Conservation (phyloP, 30 jellyfish, hydroid and myxozoan species). For the Cassiopea andromeda region DNA sequence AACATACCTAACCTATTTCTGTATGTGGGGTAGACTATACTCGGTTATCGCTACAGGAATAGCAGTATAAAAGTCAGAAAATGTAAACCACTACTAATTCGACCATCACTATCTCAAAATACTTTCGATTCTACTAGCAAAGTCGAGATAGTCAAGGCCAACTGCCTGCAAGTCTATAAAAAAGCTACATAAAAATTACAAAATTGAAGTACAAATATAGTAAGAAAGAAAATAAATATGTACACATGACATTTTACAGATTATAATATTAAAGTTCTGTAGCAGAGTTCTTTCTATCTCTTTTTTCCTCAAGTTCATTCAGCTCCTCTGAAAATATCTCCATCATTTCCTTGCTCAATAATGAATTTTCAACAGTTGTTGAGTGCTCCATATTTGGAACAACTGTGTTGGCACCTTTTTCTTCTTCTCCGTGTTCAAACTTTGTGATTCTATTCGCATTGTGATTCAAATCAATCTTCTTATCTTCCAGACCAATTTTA, state of each 20-base stretch:
- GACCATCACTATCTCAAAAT: too few species aligned
- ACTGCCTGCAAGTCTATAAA: background rate
- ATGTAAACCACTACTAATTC: too few species aligned
- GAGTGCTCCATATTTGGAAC: background rate
- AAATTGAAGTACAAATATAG: background rate
- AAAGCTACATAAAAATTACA: background rate
- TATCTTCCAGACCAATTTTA: conserved; percentile 32
- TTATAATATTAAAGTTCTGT: conserved; percentile 13
- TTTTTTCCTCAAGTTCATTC: conserved; percentile 30
- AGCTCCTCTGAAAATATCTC: conserved; percentile 68
- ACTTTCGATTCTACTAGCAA: too few species aligned
- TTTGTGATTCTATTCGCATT: conserved; percentile 42
- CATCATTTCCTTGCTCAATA: conserved; percentile 68
- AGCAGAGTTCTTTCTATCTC: background rate
- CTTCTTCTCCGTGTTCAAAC: background rate
- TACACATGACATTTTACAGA: background rate
- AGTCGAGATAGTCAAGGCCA: too few species aligned
- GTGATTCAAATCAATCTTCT: conserved; percentile 34
- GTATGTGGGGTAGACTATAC: too few species aligned
- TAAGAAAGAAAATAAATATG: background rate
- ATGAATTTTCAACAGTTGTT: background rate
- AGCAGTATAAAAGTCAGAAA: too few species aligned
- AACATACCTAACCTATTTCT: too few species aligned
- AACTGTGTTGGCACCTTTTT: background rate
- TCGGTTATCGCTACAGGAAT: too few species aligned